Evolutionary conservation across 2,888 invertebrate species (phyloP).

Genomic region (Cosmorhoe ocellata): DNA sequence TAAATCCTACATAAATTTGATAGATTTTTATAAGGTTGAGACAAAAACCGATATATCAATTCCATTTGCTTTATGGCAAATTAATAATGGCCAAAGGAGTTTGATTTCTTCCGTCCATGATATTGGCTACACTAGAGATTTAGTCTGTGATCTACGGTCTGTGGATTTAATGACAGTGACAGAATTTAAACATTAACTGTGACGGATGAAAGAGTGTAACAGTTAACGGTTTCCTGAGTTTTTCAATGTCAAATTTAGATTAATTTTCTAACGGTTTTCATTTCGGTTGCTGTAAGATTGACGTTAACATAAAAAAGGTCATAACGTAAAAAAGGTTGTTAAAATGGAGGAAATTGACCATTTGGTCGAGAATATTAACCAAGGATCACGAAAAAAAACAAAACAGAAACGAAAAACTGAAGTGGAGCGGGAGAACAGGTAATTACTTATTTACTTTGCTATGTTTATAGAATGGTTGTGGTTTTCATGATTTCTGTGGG

Average conservation of each 20-base stretch:
- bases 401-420: slow-evolving; percentile 4
- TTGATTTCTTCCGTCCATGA: slow-evolving; percentile 2
- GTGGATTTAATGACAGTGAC: slow-evolving; percentile 1
- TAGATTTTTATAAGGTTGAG: background rate
- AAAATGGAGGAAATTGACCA: slow-evolving; percentile 5
- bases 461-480: slow-evolving; percentile 4
- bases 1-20: background rate
- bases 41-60: background rate
- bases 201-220: slow-evolving; percentile 2
- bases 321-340: slow-evolving; percentile 1
- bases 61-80: slow-evolving; percentile 5
- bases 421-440: slow-evolving; percentile 5
- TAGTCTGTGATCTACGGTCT: slow-evolving; percentile 2
- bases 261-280: background rate
- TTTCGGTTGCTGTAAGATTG: background rate
- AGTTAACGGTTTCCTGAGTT: background rate
- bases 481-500: slow-evolving; percentile 3
- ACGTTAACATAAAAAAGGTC: background rate
- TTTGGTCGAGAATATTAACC: slow-evolving; percentile 2
- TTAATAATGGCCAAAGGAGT: slow-evolving; percentile 3
- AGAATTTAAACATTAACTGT: background rate
- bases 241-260: too few species aligned
- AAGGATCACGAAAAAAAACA: slow-evolving; percentile 5
- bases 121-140: slow-evolving; percentile 3
- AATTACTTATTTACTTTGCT: slow-evolving; percentile 5